Evolutionary conservation across 2,797 vertebrate genomes (phyloP).

Genomic region (Bryconaethiops microstoma): DNA sequence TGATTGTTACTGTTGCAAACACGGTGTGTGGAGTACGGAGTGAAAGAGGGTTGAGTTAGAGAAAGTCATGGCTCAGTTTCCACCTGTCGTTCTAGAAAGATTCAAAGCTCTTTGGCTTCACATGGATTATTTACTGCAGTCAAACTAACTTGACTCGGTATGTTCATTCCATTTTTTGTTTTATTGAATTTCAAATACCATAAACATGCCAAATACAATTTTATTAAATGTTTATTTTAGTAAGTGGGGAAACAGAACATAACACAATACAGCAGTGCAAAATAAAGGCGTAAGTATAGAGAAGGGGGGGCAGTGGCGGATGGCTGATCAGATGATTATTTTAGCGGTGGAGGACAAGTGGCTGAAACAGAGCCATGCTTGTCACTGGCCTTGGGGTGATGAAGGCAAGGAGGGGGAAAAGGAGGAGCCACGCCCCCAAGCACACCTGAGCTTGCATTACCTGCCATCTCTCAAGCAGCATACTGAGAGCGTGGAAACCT

Average conservation of each 20-base stretch:
- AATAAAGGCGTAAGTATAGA: slow-evolving; percentile 13
- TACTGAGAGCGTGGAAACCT: slow-evolving; percentile 87
- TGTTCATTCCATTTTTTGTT: not conserved
- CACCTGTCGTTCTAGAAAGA: not conserved
- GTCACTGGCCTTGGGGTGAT: slow-evolving; percentile 79
- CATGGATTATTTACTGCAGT: not conserved
- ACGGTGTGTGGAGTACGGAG: not conserved
- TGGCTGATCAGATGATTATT: slow-evolving; percentile 80
- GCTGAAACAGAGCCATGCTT: slow-evolving; percentile 81
- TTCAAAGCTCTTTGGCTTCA: not conserved
- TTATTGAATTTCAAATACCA: not conserved
- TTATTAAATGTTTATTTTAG: too few relatives aligned
- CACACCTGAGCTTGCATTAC: slow-evolving; percentile 64
- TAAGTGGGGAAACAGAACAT: not conserved
- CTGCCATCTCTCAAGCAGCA: slow-evolving; percentile 84
- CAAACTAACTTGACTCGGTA: not conserved
- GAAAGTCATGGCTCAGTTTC: not conserved
- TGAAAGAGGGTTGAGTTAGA: not conserved
- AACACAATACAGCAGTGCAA: not conserved
- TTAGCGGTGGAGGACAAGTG: slow-evolving; percentile 75
- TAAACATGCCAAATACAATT: not conserved
- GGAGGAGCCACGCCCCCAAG: slow-evolving; percentile 55
- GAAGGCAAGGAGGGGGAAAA: slow-evolving; percentile 70
- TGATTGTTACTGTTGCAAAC: not conserved
- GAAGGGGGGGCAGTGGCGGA: slow-evolving; percentile 32